These are phyloP conservation scores for Antennarius striatus DNA, from an alignment of 2,113 vertebrate genomes.

Conservation along the genomic window DNA sequence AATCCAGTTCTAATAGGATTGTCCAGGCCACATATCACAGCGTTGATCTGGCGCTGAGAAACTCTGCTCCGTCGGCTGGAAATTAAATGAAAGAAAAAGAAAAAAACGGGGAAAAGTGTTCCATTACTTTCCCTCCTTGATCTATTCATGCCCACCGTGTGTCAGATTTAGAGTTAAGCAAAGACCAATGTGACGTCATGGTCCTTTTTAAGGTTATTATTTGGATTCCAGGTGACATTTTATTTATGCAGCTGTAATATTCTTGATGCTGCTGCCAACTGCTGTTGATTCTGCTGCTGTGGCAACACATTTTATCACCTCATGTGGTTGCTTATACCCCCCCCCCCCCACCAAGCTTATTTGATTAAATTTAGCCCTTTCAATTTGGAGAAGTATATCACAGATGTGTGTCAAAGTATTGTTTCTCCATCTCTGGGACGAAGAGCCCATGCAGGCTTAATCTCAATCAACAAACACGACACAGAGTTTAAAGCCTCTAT, in stretches of 20 bases:
- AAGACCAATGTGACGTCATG: neutral
- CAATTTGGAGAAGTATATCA: constrained; percentile 73
- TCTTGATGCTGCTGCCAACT: constrained; percentile 69
- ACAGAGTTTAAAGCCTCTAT: constrained; percentile 13
- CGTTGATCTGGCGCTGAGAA: constrained; percentile 59
- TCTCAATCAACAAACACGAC: constrained; percentile 34
- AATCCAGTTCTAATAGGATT: constrained; percentile 71
- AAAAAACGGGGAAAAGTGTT: neutral
- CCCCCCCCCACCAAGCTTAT: constrained; percentile 54
- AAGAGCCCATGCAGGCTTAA: constrained; percentile 14
- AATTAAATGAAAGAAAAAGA: constrained; percentile 45
- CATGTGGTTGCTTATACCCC: constrained; percentile 52
- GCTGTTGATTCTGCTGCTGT: constrained; percentile 63
- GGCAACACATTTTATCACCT: constrained; percentile 59
- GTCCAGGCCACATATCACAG: constrained; percentile 59
- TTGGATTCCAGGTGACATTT: constrained; percentile 31
- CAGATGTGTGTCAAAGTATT: constrained; percentile 71
- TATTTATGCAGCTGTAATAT: constrained; percentile 53
- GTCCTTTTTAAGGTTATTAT: constrained; percentile 12
- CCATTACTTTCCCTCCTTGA: neutral
- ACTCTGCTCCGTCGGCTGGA: constrained; percentile 59
- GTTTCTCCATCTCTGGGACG: constrained; percentile 46
- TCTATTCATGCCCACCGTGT: neutral
- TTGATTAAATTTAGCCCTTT: constrained; percentile 76
- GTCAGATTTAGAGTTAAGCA: neutral